Evolutionary conservation across 2,113 vertebrate genomes (phyloP).

Genomic region (Sapayoa aenigma): DNA sequence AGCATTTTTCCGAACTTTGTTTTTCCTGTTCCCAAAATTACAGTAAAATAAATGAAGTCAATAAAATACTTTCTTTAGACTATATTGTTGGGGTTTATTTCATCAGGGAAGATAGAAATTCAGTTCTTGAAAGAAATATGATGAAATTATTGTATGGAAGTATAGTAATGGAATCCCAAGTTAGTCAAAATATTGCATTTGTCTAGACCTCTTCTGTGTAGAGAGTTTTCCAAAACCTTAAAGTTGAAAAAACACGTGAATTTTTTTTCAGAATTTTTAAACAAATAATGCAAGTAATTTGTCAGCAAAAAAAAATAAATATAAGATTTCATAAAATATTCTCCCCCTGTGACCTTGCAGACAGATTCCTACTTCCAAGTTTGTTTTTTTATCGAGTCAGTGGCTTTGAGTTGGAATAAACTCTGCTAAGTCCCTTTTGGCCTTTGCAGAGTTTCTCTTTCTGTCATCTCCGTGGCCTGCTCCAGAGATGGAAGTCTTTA

Average conservation of each 20-base stretch:
- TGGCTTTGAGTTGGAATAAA: not conserved
- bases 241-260: not conserved
- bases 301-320: not conserved
- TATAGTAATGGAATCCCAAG: not conserved
- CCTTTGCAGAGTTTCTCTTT: not conserved
- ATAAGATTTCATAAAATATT: not conserved
- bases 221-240: not conserved
- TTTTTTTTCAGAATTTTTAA: not conserved
- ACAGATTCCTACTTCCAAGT: not conserved
- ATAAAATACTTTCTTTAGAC: not conserved
- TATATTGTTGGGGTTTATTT: not conserved
- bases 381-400: not conserved
- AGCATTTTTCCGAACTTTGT: not conserved
- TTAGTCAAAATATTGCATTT: not conserved
- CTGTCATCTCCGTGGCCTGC: not conserved
- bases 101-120: not conserved
- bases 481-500: not conserved
- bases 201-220: not conserved
- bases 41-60: not conserved
- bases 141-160: not conserved
- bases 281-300: not conserved
- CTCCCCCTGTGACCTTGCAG: not conserved
- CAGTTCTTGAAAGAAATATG: not conserved
- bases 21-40: not conserved
- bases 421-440: not conserved